Conservation (phyloP, 1,140 invertebrate genomes). For the Mizuhopecten yessoensis region DNA sequence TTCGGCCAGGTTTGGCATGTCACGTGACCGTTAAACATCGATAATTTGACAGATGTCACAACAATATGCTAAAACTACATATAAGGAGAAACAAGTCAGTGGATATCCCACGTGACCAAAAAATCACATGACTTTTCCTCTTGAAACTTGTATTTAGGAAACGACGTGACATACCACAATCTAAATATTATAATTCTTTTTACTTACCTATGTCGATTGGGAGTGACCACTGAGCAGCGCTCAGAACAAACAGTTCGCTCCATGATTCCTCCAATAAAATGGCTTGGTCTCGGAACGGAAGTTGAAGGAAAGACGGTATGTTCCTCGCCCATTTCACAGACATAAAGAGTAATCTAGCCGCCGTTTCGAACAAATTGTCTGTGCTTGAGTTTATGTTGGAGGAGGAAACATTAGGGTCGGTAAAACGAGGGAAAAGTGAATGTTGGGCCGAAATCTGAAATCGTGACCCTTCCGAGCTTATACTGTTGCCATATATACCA, state of each 20-base stretch:
- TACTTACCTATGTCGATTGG: slow-evolving; percentile 91
- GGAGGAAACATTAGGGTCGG: background rate
- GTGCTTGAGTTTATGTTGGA: background rate
- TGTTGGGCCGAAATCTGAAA: slow-evolving; percentile 27
- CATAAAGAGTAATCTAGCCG: slow-evolving; percentile 95
- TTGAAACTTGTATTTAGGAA: no score
- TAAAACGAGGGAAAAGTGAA: slow-evolving; percentile 56
- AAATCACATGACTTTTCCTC: no score
- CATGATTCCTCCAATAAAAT: slow-evolving; percentile 96
- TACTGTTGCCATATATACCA: background rate
- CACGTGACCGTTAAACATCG: no score
- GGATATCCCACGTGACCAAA: no score
- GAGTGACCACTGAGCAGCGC: slow-evolving; percentile 97
- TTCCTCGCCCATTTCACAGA: slow-evolving; percentile 98
- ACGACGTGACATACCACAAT: no score
- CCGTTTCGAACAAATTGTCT: slow-evolving; percentile 89
- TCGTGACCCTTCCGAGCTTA: slow-evolving; percentile 5
- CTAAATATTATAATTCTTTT: no score
- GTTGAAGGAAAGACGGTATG: slow-evolving; percentile 98
- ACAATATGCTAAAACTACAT: no score
- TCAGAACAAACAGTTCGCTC: slow-evolving; percentile 98
- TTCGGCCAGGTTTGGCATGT: no score
- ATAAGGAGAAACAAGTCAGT: no score
- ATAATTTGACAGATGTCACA: no score
- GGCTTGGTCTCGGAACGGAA: slow-evolving; percentile 91